These are phyloP conservation scores for Antechinus stuartii DNA, from an alignment of 2,113 vertebrate genomes.

Conservation along the genomic window DNA sequence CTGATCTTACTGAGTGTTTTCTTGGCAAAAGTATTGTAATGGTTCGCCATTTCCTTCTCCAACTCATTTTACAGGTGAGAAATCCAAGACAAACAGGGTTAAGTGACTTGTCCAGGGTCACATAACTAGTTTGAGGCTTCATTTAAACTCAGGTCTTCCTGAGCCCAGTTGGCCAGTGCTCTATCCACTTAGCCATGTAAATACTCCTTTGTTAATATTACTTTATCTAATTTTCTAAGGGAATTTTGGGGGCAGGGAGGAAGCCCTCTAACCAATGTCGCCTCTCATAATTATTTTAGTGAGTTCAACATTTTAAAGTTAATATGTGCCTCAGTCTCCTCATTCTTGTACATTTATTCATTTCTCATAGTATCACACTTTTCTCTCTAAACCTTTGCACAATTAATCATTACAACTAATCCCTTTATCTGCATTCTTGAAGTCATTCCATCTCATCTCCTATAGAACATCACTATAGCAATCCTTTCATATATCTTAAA, in stretches of 20 bases:
- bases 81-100: not conserved
- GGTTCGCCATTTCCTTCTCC: not conserved
- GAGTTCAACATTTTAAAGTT: not conserved
- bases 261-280: not conserved
- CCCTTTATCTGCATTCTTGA: not conserved
- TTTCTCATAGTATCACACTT: not conserved
- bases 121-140: not conserved
- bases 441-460: not conserved
- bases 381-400: not conserved
- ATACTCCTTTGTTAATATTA: not conserved
- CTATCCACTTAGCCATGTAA: not conserved
- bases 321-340: not conserved
- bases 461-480: not conserved
- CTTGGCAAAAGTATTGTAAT: not conserved
- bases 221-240: not conserved
- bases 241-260: not conserved
- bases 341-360: not conserved
- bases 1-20: not conserved
- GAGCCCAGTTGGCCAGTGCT: not conserved
- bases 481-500: not conserved
- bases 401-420: not conserved
- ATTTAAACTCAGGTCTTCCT: slow-evolving; percentile 2
- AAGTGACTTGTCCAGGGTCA: not conserved
- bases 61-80: not conserved
- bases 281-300: not conserved